A percentile compares a stretch with the other conserved stretches of the same genome.
Evolutionary conservation across 2,888 invertebrate genomes (phyloP).

Genomic region (Hemithea aestivaria): DNA sequence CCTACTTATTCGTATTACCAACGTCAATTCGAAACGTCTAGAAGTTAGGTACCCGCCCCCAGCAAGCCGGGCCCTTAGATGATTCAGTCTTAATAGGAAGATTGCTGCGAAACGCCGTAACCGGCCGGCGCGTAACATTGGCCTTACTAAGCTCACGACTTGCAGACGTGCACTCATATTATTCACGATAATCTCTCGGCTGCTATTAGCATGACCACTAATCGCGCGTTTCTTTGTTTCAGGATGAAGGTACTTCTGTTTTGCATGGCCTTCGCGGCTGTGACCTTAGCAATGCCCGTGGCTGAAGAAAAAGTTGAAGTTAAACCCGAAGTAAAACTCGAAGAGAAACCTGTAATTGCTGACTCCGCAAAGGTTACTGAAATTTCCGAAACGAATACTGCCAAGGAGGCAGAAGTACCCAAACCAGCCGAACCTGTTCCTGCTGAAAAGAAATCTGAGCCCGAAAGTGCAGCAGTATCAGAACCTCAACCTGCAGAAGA

Average conservation of each 20-base stretch:
- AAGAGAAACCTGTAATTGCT: constrained; percentile 42
- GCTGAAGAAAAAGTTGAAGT: constrained; percentile 64
- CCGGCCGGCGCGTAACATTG: constrained; percentile 71
- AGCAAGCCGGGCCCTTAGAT: constrained; percentile 62
- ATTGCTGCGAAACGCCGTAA: constrained; percentile 59
- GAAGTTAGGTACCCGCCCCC: constrained; percentile 50
- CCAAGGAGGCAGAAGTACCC: constrained; percentile 34
- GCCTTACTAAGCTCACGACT: constrained; percentile 71
- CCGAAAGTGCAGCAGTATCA: constrained; percentile 23
- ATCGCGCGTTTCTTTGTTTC: constrained; percentile 56
- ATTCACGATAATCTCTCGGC: constrained; percentile 38
- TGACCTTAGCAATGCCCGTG: constrained; percentile 80
- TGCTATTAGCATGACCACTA: constrained; percentile 50
- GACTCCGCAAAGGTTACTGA: no score
- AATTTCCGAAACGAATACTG: no score
- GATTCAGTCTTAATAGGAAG: constrained; percentile 70
- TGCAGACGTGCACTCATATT: constrained; percentile 50
- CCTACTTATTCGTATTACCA: constrained; percentile 58
- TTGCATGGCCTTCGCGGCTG: constrained; percentile 78
- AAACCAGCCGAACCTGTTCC: constrained; percentile 33
- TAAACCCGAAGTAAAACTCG: constrained; percentile 36
- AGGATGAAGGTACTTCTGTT: constrained; percentile 83
- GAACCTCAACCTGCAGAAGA: constrained; percentile 29
- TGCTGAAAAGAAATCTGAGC: constrained; percentile 32
- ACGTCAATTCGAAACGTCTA: constrained; percentile 54